Base-by-base conservation (phyloP, 2,888 invertebrate genomes). In the Ganaspis brasiliensis region DNA sequence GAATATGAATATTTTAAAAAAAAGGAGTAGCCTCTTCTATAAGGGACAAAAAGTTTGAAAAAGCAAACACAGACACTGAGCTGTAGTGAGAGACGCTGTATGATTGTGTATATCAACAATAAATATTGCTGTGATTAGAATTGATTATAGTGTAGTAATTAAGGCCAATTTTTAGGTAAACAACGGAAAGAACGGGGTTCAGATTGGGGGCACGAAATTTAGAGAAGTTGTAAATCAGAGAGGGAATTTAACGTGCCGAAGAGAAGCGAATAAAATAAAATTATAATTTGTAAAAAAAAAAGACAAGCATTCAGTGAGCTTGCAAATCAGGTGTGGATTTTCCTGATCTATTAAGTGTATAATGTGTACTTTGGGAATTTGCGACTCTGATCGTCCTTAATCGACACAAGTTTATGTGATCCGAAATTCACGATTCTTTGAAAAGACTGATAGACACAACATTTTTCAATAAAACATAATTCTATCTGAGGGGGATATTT, bases 91-190 rank as follows among this genome's bases (percentile, higher is more conserved):
- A 90, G 87, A 89, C 83, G 87, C 88, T 90, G 90, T 91, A 91
- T 89, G 90, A 91, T 91, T 89, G 89, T 91, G 90, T 91, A 91
- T 91, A 91, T 91, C 90, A 91, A 91, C 91, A 91, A 91, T 91
- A 91, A 91, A 91, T 91, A 89, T 91, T 91, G 91, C 91, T 91
- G 91, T 91, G 91, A 91, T 91, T 91, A 91, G 91, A 91, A 88
- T 90, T 89, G 90, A 89, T 90, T 90, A 87, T 89, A 89, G 87
- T 89, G 87, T 80, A 89, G 87, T 90, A 90, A 88, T 88, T 91
- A 91, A 90, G 90, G 85, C 88, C 86, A 86, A 87, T 89, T 89
- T 89, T 88, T 87, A 89, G 87, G 85, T 45, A 85, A 83, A 85
- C 83, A 84, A 84, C 81, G 85, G 77, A 82, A 75, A 78, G 78